Percentiles rank a stretch among this genome's conserved stretches.
phyloP scores from a whole-genome alignment of 2,888 invertebrate genomes.

The Busseola fusca region DNA sequence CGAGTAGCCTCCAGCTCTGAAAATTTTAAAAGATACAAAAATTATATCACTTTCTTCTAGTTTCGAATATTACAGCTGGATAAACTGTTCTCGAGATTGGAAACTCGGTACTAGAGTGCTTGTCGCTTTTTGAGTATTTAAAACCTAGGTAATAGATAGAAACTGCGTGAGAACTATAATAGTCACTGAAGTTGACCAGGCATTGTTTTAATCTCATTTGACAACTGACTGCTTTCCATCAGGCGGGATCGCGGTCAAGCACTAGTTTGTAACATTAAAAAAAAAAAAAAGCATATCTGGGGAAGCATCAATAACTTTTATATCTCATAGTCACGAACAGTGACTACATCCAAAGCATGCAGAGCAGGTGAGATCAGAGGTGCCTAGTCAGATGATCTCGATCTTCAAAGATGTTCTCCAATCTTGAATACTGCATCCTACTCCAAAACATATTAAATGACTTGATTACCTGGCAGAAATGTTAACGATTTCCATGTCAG shows the following conservation, averaged over 20 bases:
- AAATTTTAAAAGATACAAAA: slow-evolving; percentile 48
- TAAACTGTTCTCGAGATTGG: background rate
- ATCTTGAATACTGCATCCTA: background rate
- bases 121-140: background rate
- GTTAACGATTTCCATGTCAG: slow-evolving; percentile 89
- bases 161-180: background rate
- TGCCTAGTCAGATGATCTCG: no score
- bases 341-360: background rate
- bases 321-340: background rate
- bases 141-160: background rate
- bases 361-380: background rate
- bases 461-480: slow-evolving; percentile 90
- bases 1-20: slow-evolving; percentile 80
- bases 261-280: no score
- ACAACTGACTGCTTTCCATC: no score
- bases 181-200: no score
- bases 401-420: background rate
- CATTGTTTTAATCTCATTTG: no score
- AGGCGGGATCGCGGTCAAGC: no score
- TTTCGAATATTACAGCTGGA: background rate
- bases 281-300: no score
- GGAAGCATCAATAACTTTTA: background rate
- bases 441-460: background rate
- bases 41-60: background rate
- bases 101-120: background rate